Conservation (phyloP, 2,113 vertebrate genomes). For the Calidris pugnax region DNA sequence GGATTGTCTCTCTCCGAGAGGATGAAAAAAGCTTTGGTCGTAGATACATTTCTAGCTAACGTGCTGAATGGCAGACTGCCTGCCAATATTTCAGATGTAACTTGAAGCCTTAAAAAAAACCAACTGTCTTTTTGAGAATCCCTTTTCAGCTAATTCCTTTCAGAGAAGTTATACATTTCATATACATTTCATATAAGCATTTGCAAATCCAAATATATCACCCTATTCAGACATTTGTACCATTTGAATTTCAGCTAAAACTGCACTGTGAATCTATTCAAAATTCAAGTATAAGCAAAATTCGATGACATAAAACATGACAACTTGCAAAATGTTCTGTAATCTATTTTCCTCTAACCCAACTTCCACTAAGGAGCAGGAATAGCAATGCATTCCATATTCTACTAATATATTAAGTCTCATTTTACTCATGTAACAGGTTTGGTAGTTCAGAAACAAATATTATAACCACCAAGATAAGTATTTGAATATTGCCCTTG, state of each 20-base stretch:
- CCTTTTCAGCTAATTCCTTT: background rate
- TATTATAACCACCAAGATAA: background rate
- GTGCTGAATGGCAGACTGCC: background rate
- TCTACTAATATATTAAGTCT: background rate
- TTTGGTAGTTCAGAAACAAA: background rate
- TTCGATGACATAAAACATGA: background rate
- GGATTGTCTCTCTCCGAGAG: background rate
- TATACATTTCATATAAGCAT: background rate
- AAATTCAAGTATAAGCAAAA: conserved; percentile 2
- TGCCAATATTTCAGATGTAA: background rate
- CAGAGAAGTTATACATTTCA: background rate
- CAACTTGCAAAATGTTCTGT: background rate
- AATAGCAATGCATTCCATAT: background rate
- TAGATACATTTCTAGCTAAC: background rate
- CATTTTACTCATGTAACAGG: background rate
- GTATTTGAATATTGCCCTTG: background rate
- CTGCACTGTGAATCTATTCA: background rate
- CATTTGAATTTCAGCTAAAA: background rate
- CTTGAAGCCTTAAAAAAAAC: background rate
- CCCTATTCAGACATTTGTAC: background rate
- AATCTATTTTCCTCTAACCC: background rate
- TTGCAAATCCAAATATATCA: conserved; percentile 28
- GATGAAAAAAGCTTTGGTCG: background rate
- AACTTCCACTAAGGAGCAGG: background rate
- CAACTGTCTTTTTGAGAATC: background rate